Evolutionary conservation across 2,888 invertebrate species (phyloP), one percentile per base, ranked within the genome.

Genomic region (Amiota communis): DNA sequence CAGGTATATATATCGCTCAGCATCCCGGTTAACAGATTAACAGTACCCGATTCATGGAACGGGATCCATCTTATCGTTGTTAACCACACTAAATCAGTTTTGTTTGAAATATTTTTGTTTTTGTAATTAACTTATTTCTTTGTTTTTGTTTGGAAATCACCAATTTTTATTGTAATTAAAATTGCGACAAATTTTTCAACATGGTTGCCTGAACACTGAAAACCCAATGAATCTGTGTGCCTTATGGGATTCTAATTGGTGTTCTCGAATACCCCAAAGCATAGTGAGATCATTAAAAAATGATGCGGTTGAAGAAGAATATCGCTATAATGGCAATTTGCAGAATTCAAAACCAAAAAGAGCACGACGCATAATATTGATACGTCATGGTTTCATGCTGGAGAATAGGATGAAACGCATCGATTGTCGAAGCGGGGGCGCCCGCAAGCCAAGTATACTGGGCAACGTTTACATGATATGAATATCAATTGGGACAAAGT

Each of bases 191-290:
- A 36, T 36, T 6, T 15, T 15, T 59, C 20, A n/a, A 59, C 15
- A 59, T 59, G 59, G 59, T 59, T 59, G 59, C 59, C 20, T 59
- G 59, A 93, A 93, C 8, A 81, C 81, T 46, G 80, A 83, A 1
- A 76, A 73, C n/a, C 79, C 81, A 12, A 72, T 88, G 2, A 81
- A 79, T 61, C 77, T 82, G 0, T 91, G 90, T 74, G 91, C 93
- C 0, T 92, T 93, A 86, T 97, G 97, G 97, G 95, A 97, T 82
- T 91, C 90, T 71, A 96, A 97, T 90, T 97, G 97, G 97, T 97
- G 97, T 89, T 95, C 95, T 85, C 92, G 97, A 51, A 94, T 95
- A 76, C 96, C 97, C 2, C 92, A 92, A 76, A 92, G 92, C 79
- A 88, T 95, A 75, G 92, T 94, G 0, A 93, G 93, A 76, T 95